These are phyloP conservation scores for Addax nasomaculatus DNA, from an alignment of 2,113 vertebrate species.

Conservation along the genomic window DNA sequence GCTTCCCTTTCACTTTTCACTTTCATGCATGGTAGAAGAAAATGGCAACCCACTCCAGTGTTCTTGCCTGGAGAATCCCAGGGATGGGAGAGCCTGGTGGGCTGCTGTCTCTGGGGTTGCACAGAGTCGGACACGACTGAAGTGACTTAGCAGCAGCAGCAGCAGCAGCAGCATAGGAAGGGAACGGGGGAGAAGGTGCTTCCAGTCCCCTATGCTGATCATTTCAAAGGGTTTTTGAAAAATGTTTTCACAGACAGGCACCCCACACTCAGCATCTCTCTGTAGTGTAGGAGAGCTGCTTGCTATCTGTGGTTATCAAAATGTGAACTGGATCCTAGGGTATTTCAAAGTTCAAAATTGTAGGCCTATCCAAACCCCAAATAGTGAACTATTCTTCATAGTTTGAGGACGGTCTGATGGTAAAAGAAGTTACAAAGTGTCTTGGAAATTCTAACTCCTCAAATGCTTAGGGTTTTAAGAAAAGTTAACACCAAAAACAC, in stretches of 20 bases:
- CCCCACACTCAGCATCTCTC: background rate
- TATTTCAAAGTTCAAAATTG: background rate
- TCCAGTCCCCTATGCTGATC: background rate
- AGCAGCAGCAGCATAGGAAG: background rate
- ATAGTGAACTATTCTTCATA: background rate
- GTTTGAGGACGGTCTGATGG: background rate
- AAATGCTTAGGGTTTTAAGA: background rate
- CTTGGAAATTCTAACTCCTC: background rate
- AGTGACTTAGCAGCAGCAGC: background rate
- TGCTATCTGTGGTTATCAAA: background rate
- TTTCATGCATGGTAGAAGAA: background rate
- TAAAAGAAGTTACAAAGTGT: background rate
- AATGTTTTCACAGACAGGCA: background rate
- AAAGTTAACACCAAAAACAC: background rate
- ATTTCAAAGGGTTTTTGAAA: background rate
- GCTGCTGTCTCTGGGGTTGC: rapidly evolving
- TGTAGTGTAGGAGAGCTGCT: background rate
- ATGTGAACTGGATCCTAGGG: background rate
- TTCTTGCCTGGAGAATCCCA: too few species aligned
- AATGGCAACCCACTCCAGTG: too few species aligned
- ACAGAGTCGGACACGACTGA: background rate
- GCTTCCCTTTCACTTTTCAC: background rate
- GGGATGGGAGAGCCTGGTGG: too few species aligned
- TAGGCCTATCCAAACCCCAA: background rate
- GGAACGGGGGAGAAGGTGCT: background rate